These are phyloP conservation scores for Penaeus japonicus DNA, from an alignment of 1,140 invertebrate species.

Conservation along the genomic window DNA sequence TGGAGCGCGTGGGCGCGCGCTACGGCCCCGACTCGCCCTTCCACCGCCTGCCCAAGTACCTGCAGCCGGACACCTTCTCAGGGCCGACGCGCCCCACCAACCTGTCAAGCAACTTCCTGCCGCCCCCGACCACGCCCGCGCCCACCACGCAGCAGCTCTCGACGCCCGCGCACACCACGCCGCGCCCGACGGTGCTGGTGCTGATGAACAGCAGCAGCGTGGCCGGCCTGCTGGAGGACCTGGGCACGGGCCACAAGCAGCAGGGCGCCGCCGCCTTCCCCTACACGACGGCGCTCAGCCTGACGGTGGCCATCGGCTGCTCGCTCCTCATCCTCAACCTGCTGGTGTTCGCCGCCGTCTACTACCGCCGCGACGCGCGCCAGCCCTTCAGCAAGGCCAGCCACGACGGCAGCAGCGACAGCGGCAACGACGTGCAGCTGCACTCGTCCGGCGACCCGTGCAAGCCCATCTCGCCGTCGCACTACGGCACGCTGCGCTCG, in stretches of 20 bases:
- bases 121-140: slow-evolving; percentile 59
- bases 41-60: slow-evolving; percentile 59
- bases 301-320: slow-evolving; percentile 92
- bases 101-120: slow-evolving; percentile 43
- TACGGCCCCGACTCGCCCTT: slow-evolving; percentile 56
- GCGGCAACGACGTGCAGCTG: slow-evolving; percentile 60
- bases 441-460: slow-evolving; percentile 30
- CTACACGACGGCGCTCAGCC: slow-evolving; percentile 88
- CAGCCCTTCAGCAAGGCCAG: slow-evolving; percentile 24
- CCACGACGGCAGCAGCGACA: slow-evolving; percentile 36
- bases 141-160: slow-evolving; percentile 65
- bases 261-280: slow-evolving; percentile 60
- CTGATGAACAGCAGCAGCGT: slow-evolving; percentile 23
- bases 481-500: slow-evolving; percentile 56
- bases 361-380: slow-evolving; percentile 69
- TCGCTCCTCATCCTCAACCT: slow-evolving; percentile 89
- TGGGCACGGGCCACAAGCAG: not conserved
- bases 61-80: slow-evolving; percentile 59
- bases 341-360: slow-evolving; percentile 90
- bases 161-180: slow-evolving; percentile 67
- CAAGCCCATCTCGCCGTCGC: slow-evolving; percentile 52
- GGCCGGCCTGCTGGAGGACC: slow-evolving; percentile 17
- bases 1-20: slow-evolving; percentile 60
- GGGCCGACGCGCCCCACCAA: slow-evolving; percentile 55
- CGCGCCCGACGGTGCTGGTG: slow-evolving; percentile 50